phyloP scores from a whole-genome alignment of 2,888 invertebrate genomes.

The Leucophenga maculata region DNA sequence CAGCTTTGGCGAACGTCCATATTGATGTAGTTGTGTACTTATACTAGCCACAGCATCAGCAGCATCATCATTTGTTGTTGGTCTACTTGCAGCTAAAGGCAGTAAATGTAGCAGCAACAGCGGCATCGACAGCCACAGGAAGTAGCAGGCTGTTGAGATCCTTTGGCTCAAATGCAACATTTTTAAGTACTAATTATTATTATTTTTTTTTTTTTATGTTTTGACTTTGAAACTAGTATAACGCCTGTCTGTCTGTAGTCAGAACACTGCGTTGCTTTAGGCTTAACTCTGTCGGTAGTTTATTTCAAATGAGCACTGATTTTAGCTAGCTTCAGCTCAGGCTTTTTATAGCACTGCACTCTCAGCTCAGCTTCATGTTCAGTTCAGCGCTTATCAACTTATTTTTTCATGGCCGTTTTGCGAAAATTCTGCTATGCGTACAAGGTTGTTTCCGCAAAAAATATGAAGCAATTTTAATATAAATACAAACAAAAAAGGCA shows the following conservation, averaged over 20 bases:
- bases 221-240: not conserved
- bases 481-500: conserved; percentile 17
- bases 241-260: conserved; percentile 44
- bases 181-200: not conserved
- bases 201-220: not conserved
- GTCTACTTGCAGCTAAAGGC: conserved; percentile 2
- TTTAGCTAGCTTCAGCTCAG: not conserved
- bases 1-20: conserved; percentile 54
- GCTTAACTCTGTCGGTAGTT: not conserved
- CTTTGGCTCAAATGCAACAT: not conserved
- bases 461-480: conserved; percentile 29
- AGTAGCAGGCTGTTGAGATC: not conserved
- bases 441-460: conserved; percentile 49
- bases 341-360: not conserved
- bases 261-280: conserved; percentile 23
- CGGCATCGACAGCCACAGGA: not conserved
- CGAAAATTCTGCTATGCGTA: conserved; percentile 7
- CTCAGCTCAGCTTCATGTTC: conserved; percentile 24
- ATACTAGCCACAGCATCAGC: not conserved
- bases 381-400: conserved; percentile 46
- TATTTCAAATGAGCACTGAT: conserved; percentile 20
- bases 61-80: too few relatives aligned
- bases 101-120: not conserved
- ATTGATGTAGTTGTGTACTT: conserved; percentile 31
- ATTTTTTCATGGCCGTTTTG: conserved; percentile 32